Evolutionary conservation across 2,888 invertebrate genomes (phyloP).

Genomic region (Ametastegia equiseti): DNA sequence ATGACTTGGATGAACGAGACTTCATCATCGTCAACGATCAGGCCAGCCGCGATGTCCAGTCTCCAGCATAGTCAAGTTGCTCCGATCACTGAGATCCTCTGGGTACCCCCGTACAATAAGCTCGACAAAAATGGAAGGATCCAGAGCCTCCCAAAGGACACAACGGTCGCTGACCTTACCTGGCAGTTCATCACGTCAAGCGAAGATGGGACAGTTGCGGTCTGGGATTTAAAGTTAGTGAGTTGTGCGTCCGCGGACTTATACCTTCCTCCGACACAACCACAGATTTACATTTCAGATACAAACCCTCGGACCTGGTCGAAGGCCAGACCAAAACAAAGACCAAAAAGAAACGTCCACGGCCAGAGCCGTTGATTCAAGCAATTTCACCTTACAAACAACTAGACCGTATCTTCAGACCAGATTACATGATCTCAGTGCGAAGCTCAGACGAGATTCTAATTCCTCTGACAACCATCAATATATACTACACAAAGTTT

Average conservation of each 20-base stretch:
- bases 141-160: constrained; percentile 70
- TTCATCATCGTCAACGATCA: constrained; percentile 79
- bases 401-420: constrained; percentile 81
- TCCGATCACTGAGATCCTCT: constrained; percentile 82
- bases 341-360: constrained; percentile 74
- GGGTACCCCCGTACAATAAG: constrained; percentile 82
- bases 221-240: constrained; percentile 84
- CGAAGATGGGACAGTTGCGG: constrained; percentile 83
- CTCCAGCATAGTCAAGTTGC: constrained; percentile 81
- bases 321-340: constrained; percentile 1
- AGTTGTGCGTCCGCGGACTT: background rate
- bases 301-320: background rate
- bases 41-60: constrained; percentile 81
- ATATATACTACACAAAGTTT: constrained; percentile 70
- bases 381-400: constrained; percentile 81
- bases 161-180: constrained; percentile 71
- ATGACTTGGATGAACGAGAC: constrained; percentile 85
- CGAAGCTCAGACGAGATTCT: constrained; percentile 76
- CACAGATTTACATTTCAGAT: background rate
- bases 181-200: constrained; percentile 83
- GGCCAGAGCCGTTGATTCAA: constrained; percentile 80
- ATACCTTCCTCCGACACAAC: too few species aligned
- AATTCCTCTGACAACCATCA: constrained; percentile 76
- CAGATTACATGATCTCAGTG: constrained; percentile 79
- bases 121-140: constrained; percentile 81